Percentiles rank a stretch among this genome's conserved stretches.
These are phyloP conservation scores for Acanthaster planci DNA, from an alignment of 35 echinoderm and acorn worm genomes.

Conservation along the genomic window DNA sequence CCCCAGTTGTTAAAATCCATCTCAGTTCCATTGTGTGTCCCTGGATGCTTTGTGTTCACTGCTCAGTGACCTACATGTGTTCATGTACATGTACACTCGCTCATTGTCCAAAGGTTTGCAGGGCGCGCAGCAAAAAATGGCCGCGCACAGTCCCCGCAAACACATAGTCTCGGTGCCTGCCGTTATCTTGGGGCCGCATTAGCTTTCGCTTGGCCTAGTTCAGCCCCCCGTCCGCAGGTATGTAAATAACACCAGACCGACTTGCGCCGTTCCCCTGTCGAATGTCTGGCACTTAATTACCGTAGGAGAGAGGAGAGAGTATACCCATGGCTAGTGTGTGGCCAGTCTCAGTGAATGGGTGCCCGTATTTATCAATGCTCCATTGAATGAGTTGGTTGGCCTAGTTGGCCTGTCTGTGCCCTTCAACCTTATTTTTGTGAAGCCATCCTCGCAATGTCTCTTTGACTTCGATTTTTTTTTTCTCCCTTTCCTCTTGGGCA, in stretches of 20 bases:
- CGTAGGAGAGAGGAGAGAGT: not conserved
- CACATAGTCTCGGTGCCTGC: not conserved
- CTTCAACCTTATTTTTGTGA: too few relatives aligned
- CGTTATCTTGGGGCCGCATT: not conserved
- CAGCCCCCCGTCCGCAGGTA: conserved; percentile 23
- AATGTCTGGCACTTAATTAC: conserved; percentile 26
- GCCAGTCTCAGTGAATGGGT: not conserved
- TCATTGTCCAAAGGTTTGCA: not conserved
- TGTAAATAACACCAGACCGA: conserved; percentile 19
- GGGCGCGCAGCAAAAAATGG: not conserved
- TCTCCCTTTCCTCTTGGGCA: too few relatives aligned
- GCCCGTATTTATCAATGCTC: conserved; percentile 3
- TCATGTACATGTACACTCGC: too few relatives aligned
- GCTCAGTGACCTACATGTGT: too few relatives aligned
- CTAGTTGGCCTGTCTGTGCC: not conserved
- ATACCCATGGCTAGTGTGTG: not conserved
- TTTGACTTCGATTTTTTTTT: too few relatives aligned
- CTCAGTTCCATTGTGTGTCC: too few relatives aligned
- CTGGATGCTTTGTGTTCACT: too few relatives aligned
- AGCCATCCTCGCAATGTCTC: too few relatives aligned
- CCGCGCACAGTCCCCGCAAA: not conserved
- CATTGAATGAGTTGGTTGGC: not conserved
- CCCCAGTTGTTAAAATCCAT: too few relatives aligned
- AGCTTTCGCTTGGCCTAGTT: conserved; percentile 20
- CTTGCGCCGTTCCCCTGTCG: not conserved